Evolutionary conservation across 2,888 invertebrate species (phyloP).

Genomic region (Aleiodes alternator): DNA sequence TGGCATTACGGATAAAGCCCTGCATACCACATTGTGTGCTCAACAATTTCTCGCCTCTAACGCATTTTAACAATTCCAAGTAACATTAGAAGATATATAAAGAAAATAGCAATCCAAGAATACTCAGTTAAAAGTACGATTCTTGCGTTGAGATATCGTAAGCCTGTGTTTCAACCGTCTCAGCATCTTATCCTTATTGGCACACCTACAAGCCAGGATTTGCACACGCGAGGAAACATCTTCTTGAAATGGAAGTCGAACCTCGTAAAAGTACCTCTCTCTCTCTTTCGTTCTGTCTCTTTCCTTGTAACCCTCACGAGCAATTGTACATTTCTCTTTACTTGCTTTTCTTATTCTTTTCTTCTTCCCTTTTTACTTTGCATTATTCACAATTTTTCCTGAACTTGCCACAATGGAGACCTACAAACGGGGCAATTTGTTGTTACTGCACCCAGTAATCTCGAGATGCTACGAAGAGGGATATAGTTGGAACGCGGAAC

Average conservation of each 20-base stretch:
- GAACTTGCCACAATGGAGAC: slow-evolving; percentile 58
- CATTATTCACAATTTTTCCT: slow-evolving; percentile 24
- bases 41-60: neutral
- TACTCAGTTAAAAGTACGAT: neutral
- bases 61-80: neutral
- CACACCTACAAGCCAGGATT: slow-evolving; percentile 31
- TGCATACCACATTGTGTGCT: neutral
- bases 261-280: slow-evolving; percentile 32
- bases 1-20: slow-evolving; percentile 12
- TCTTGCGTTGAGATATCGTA: neutral
- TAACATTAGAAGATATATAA: slow-evolving; percentile 5
- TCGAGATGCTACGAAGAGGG: slow-evolving; percentile 50
- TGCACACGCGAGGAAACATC: slow-evolving; percentile 36
- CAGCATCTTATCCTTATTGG: slow-evolving; percentile 21
- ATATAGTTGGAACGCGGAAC: slow-evolving; percentile 65
- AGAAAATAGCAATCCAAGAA: neutral
- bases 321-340: slow-evolving; percentile 43
- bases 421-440: slow-evolving; percentile 65
- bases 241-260: slow-evolving; percentile 30
- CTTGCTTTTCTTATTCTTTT: slow-evolving; percentile 8
- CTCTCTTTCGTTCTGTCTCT: slow-evolving; percentile 32
- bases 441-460: slow-evolving; percentile 62
- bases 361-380: slow-evolving; percentile 26
- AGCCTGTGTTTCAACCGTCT: neutral
- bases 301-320: slow-evolving; percentile 47